Percentiles rank a stretch among this genome's conserved stretches.
Evolutionary conservation across 2,797 vertebrate genomes (phyloP).

Genomic region (Macrochelys suwanniensis): DNA sequence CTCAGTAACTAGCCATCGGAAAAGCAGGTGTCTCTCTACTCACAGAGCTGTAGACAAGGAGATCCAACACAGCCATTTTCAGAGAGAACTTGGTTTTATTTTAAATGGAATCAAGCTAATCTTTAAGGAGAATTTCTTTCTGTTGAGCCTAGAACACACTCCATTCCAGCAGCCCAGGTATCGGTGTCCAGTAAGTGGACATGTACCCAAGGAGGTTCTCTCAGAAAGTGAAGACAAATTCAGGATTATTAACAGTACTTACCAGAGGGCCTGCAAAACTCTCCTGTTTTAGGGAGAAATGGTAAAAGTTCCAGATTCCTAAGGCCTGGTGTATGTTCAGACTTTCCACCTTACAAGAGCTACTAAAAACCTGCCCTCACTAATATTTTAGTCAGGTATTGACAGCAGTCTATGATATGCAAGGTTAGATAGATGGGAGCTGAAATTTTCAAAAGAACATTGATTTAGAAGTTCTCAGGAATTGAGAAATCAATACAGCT

Average conservation of each 20-base stretch:
- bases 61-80: background rate
- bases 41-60: background rate
- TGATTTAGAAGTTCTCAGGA: background rate
- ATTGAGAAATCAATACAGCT: background rate
- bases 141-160: background rate
- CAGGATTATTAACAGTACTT: background rate
- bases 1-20: background rate
- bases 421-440: accelerated
- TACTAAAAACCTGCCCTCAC: accelerated
- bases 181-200: background rate
- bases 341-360: background rate
- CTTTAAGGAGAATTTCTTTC: background rate
- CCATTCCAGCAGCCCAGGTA: background rate
- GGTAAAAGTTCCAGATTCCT: accelerated
- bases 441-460: background rate
- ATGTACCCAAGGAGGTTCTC: background rate
- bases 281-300: background rate
- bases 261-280: background rate
- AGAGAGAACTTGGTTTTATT: background rate
- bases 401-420: background rate
- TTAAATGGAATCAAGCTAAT: background rate
- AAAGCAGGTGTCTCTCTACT: background rate
- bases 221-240: background rate
- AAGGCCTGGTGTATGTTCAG: background rate
- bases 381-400: background rate